Conservation (phyloP, 2,888 invertebrate genomes). For the Antheraea assamensis region DNA sequence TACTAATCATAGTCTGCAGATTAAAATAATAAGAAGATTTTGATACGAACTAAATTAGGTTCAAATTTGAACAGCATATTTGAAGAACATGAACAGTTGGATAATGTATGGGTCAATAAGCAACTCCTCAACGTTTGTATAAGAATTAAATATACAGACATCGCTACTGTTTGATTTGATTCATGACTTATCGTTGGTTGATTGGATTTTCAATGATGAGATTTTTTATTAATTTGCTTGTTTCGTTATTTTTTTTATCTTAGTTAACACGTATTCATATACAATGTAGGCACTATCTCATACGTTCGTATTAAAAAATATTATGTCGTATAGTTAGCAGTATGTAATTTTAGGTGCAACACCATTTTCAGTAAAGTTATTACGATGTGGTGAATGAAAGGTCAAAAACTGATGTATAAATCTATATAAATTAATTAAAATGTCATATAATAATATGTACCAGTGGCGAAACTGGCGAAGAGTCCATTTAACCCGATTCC, state of each 20-base stretch:
- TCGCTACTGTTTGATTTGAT: constrained; percentile 1
- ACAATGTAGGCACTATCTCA: not conserved
- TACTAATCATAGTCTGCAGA: not conserved
- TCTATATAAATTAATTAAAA: too few species aligned
- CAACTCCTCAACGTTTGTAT: not conserved
- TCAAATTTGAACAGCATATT: not conserved
- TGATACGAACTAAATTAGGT: not conserved
- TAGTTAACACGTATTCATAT: not conserved
- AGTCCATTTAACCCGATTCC: too few species aligned
- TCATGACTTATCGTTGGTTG: not conserved
- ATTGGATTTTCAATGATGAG: not conserved
- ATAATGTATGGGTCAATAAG: not conserved
- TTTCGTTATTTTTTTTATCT: not conserved
- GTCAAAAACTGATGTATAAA: too few species aligned
- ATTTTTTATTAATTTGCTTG: not conserved
- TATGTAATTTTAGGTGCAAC: too few species aligned
- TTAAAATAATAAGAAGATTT: not conserved
- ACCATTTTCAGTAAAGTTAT: too few species aligned
- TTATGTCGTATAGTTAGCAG: not conserved
- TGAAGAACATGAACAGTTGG: not conserved
- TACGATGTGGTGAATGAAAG: too few species aligned
- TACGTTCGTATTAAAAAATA: not conserved
- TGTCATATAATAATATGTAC: too few species aligned
- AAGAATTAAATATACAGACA: not conserved
- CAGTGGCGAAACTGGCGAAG: too few species aligned